These are phyloP conservation scores for Apotomis betuletana DNA, from an alignment of 2,888 invertebrate genomes.

Conservation along the genomic window DNA sequence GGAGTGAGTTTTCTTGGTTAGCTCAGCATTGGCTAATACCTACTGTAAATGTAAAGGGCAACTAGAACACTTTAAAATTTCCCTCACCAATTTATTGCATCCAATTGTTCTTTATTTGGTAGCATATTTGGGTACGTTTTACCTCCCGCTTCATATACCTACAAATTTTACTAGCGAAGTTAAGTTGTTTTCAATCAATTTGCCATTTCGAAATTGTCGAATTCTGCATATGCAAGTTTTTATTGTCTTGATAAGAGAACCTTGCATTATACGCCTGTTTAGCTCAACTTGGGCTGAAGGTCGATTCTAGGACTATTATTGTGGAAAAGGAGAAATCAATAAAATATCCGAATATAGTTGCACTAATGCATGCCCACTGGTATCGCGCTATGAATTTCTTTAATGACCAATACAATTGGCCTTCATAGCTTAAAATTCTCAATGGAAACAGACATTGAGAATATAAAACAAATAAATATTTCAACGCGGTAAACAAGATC, in stretches of 20 bases:
- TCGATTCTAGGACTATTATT: constrained; percentile 8
- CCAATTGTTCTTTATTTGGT: background rate
- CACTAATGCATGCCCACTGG: background rate
- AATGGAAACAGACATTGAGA: background rate
- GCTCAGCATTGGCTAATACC: too few relatives aligned
- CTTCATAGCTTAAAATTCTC: background rate
- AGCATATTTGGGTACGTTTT: background rate
- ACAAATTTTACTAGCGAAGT: constrained; percentile 27
- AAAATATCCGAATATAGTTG: constrained; percentile 3
- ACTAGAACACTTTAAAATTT: background rate
- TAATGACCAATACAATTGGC: background rate
- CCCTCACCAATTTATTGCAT: background rate
- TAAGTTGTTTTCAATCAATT: constrained; percentile 37
- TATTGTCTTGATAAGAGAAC: constrained; percentile 53
- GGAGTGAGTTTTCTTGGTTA: too few relatives aligned
- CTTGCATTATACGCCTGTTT: constrained; percentile 49
- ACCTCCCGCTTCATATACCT: constrained; percentile 9
- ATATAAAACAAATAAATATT: background rate
- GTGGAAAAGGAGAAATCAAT: constrained; percentile 8
- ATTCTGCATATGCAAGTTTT: constrained; percentile 46
- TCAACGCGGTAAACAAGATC: background rate
- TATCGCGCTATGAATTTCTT: background rate
- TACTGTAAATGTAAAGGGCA: too few relatives aligned
- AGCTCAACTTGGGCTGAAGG: constrained; percentile 19
- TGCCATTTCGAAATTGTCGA: constrained; percentile 42